phyloP scores from a whole-genome alignment of 2,113 vertebrate species.

The Mohoua ochrocephala region DNA sequence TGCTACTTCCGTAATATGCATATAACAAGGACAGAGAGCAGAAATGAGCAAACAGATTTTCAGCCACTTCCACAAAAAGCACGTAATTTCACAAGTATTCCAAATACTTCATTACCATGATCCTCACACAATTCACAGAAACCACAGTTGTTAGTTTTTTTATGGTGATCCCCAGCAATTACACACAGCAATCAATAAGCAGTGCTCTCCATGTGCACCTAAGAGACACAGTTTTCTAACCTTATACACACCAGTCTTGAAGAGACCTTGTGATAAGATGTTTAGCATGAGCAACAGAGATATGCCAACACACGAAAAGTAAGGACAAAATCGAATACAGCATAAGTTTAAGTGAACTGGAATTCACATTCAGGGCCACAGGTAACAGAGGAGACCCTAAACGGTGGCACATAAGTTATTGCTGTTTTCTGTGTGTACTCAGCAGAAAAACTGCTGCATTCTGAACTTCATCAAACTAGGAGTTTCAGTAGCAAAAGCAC shows the following conservation, averaged over 20 bases:
- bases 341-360: accelerated
- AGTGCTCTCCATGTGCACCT: background rate
- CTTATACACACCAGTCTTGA: background rate
- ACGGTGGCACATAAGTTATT: accelerated
- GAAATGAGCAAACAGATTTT: background rate
- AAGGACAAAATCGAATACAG: background rate
- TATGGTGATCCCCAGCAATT: background rate
- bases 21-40: background rate
- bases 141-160: background rate
- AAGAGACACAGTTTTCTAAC: background rate
- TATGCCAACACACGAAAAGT: background rate
- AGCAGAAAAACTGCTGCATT: background rate
- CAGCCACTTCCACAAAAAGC: background rate
- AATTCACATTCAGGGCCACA: background rate
- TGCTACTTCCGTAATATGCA: background rate
- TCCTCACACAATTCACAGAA: background rate
- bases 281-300: background rate
- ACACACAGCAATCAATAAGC: background rate
- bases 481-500: background rate
- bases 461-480: background rate
- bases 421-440: background rate
- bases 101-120: background rate
- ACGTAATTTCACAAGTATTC: accelerated
- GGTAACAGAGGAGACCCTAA: background rate
- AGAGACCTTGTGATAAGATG: background rate